phyloP scores from a whole-genome alignment of 2,797 vertebrate genomes.

The Erethizon dorsatum region DNA sequence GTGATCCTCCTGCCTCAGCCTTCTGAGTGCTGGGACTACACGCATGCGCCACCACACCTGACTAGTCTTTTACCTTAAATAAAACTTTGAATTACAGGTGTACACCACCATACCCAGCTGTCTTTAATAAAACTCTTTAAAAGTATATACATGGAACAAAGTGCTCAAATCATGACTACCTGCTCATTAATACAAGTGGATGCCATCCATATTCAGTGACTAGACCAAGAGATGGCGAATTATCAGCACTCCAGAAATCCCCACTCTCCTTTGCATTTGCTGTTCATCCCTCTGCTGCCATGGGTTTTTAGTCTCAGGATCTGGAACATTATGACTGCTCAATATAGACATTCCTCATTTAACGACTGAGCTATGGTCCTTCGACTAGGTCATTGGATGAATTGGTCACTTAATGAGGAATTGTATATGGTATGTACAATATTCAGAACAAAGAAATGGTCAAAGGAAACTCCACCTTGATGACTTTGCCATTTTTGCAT shows the following conservation, averaged over 20 bases:
- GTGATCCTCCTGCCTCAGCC: neutral
- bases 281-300: neutral
- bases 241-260: neutral
- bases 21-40: neutral
- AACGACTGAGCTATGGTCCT: neutral
- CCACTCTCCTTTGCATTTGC: neutral
- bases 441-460: neutral
- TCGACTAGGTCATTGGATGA: neutral
- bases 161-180: neutral
- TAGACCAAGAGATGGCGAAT: constrained; percentile 51
- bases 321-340: neutral
- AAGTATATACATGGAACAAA: neutral
- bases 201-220: neutral
- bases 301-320: neutral
- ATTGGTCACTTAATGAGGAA: neutral
- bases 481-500: neutral
- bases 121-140: neutral
- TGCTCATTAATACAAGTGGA: constrained; percentile 26
- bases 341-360: neutral
- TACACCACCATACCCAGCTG: neutral
- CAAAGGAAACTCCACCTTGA: neutral
- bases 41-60: neutral
- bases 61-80: neutral
- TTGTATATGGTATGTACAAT: neutral
- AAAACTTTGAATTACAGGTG: too few species aligned